Evolutionary conservation across 2,888 invertebrate genomes (phyloP).

Genomic region (Fabriciana adippe): DNA sequence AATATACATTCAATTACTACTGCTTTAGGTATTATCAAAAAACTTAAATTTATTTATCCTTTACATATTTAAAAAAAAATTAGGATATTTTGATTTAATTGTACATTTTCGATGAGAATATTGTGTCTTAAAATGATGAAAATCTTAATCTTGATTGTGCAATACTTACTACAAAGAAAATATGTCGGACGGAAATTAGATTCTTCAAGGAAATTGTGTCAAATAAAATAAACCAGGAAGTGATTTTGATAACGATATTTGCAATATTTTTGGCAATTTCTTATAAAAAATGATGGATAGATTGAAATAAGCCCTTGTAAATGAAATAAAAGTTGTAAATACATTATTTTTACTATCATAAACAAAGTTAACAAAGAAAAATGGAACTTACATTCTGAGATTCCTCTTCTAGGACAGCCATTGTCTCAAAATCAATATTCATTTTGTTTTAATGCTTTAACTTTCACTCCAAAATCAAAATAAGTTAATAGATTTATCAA

Average conservation of each 20-base stretch:
- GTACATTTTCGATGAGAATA: neutral
- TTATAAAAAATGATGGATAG: neutral
- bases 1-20: too few relatives aligned
- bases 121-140: conserved; percentile 48
- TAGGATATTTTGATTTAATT: neutral
- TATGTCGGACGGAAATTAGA: conserved; percentile 45
- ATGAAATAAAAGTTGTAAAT: conserved; percentile 6
- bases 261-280: conserved; percentile 6
- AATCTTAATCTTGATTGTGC: conserved; percentile 60
- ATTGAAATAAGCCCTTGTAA: neutral
- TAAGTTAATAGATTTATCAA: conserved; percentile 32
- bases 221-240: conserved; percentile 47
- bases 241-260: conserved; percentile 25
- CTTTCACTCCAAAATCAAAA: conserved; percentile 26
- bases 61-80: neutral
- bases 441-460: conserved; percentile 49
- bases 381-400: conserved; percentile 80
- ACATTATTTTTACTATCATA: conserved; percentile 24
- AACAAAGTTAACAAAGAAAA: conserved; percentile 54
- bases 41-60: too few relatives aligned
- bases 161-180: conserved; percentile 40
- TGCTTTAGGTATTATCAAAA: too few relatives aligned
- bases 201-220: conserved; percentile 46
- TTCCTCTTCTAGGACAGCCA: conserved; percentile 84
- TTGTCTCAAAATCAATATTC: conserved; percentile 84